A percentile compares a stretch with the other conserved stretches of the same genome.
Evolutionary conservation across 2,113 vertebrate species (phyloP).

Genomic region (Andinoacara biseriatus): DNA sequence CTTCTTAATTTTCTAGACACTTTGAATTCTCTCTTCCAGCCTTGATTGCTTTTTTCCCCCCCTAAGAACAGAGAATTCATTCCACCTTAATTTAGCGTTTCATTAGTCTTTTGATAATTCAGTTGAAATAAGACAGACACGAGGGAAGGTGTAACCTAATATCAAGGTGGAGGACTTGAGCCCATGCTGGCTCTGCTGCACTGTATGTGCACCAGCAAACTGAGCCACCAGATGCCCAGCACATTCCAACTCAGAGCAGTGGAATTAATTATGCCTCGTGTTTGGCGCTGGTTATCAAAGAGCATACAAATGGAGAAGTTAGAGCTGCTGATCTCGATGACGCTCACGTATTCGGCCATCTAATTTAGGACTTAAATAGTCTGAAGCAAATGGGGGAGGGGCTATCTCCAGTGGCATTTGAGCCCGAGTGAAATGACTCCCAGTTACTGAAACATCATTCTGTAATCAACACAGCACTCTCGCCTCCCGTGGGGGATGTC

Average conservation of each 20-base stretch:
- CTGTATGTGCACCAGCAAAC: slow-evolving; percentile 50
- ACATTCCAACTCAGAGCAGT: slow-evolving; percentile 39
- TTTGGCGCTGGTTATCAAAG: slow-evolving; percentile 40
- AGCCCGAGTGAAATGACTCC: slow-evolving; percentile 64
- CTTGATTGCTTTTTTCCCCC: neutral
- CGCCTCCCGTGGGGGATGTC: slow-evolving; percentile 56
- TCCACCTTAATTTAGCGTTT: slow-evolving; percentile 8
- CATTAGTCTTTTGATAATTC: neutral
- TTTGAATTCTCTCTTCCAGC: slow-evolving; percentile 7
- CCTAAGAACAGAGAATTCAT: slow-evolving; percentile 3
- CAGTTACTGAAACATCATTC: slow-evolving; percentile 50
- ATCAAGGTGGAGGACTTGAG: slow-evolving; percentile 14
- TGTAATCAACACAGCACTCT: slow-evolving; percentile 53
- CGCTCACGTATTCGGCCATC: slow-evolving; percentile 33
- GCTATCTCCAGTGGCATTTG: slow-evolving; percentile 47
- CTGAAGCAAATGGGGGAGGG: slow-evolving; percentile 21
- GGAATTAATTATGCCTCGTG: slow-evolving; percentile 46
- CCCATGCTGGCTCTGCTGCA: slow-evolving; percentile 46
- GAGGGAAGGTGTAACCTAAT: slow-evolving; percentile 1
- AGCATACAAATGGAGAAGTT: slow-evolving; percentile 46
- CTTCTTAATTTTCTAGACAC: slow-evolving; percentile 20
- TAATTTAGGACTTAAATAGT: slow-evolving; percentile 51
- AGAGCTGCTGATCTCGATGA: slow-evolving; percentile 36
- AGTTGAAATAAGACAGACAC: neutral
- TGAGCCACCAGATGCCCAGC: slow-evolving; percentile 59